Conservation (phyloP, 2,888 invertebrate species). For the Cacoxenus indagator region DNA sequence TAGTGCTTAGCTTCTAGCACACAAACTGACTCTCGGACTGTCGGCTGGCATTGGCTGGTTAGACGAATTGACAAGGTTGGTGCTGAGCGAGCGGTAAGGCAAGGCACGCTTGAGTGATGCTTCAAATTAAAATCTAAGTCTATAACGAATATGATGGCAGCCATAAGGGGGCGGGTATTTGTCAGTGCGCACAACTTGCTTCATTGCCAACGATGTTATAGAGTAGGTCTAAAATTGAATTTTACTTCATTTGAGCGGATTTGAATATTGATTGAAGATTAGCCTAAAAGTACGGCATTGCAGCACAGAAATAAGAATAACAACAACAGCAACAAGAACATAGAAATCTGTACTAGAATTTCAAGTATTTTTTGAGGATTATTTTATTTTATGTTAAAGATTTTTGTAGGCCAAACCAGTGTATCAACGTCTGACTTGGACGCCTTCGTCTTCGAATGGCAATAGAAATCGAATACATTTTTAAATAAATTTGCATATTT, state of each 20-base stretch:
- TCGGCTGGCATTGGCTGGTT: background rate
- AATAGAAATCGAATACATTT: constrained; percentile 3
- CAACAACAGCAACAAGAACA: background rate
- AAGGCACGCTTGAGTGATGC: constrained; percentile 45
- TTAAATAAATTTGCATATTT: constrained; percentile 58
- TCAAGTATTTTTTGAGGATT: background rate
- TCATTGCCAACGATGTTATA: background rate
- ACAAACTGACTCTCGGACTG: constrained; percentile 31
- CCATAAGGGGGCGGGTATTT: too few relatives aligned
- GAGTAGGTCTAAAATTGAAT: constrained; percentile 50
- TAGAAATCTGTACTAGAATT: background rate
- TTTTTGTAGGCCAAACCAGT: too few relatives aligned
- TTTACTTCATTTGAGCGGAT: constrained; percentile 60
- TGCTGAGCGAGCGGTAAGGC: constrained; percentile 1
- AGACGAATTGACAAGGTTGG: constrained; percentile 1
- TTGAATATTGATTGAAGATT: constrained; percentile 64
- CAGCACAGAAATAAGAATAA: background rate
- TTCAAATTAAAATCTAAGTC: constrained; percentile 57
- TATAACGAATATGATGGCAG: constrained; percentile 59
- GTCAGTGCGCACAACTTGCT: background rate
- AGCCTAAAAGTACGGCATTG: constrained; percentile 26
- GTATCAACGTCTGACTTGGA: too few relatives aligned
- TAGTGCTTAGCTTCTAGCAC: constrained; percentile 12
- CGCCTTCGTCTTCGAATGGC: background rate
- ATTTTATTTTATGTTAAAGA: too few relatives aligned